These are phyloP conservation scores for Rhynchonema sp. DNA, from an alignment of 2,888 invertebrate genomes.

Conservation along the genomic window DNA sequence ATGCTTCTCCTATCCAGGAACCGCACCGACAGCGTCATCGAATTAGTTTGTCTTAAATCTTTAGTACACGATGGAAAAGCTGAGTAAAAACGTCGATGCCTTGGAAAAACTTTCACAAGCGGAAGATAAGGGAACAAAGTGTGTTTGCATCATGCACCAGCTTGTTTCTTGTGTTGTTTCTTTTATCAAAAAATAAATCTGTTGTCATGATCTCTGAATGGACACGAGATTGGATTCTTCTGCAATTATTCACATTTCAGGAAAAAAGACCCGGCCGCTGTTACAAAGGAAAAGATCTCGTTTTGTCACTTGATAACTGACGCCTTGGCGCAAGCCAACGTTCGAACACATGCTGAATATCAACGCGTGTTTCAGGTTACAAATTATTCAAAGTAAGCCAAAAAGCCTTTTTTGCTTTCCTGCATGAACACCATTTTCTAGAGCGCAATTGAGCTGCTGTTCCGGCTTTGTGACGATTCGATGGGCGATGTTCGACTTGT, in stretches of 20 bases:
- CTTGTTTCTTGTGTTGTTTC: no score
- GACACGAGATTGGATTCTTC: background rate
- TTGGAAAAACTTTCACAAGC: background rate
- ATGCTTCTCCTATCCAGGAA: no score
- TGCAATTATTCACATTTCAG: background rate
- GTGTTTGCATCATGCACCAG: no score
- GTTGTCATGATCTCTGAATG: background rate
- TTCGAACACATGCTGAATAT: background rate
- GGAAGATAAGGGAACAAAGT: background rate
- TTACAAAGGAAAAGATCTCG: background rate
- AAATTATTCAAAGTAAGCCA: background rate
- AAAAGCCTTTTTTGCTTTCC: background rate
- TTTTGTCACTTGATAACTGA: background rate
- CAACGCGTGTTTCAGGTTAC: background rate
- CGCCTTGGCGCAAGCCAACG: background rate
- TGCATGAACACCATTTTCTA: background rate
- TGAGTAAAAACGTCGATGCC: background rate
- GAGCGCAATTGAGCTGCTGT: constrained; percentile 46
- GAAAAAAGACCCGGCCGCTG: background rate
- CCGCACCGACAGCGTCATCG: no score
- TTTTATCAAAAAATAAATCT: no score
- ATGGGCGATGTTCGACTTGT: constrained; percentile 58
- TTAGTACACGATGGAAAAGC: background rate
- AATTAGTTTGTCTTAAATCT: background rate
- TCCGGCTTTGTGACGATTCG: constrained; percentile 51